phyloP scores from a whole-genome alignment of 2,113 vertebrate species.

The Malurus alboscapulatus region DNA sequence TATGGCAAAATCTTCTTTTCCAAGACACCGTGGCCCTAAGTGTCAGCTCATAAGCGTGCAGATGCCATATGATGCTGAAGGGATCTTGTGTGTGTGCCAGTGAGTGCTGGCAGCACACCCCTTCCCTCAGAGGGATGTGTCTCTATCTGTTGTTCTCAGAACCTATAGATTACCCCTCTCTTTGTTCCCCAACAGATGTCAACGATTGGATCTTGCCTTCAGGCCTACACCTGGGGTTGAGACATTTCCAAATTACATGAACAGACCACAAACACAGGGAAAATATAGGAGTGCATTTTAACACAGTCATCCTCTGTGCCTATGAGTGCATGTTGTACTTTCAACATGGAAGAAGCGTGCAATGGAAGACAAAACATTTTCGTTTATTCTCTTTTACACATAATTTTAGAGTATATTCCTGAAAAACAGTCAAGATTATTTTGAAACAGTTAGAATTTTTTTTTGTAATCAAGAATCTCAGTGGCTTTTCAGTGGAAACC shows the following conservation, averaged over 20 bases:
- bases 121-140: background rate
- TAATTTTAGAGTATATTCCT: background rate
- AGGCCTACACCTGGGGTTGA: background rate
- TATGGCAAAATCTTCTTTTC: background rate
- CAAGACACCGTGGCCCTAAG: background rate
- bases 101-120: background rate
- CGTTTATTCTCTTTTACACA: background rate
- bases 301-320: background rate
- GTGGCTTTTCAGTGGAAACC: background rate
- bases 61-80: background rate
- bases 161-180: background rate
- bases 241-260: background rate
- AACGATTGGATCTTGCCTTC: background rate
- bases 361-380: background rate
- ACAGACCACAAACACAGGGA: background rate
- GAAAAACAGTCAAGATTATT: background rate
- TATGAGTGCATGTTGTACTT: rapidly evolving
- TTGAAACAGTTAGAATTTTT: background rate
- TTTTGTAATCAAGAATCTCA: background rate
- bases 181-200: background rate
- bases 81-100: background rate
- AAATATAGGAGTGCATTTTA: background rate
- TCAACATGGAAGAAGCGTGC: background rate
- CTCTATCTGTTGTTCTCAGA: background rate
- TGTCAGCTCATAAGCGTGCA: background rate